Evolutionary conservation across 2,797 vertebrate species (phyloP), one percentile per base, ranked within the genome.

Genomic region (Zenarchopterus dispar): DNA sequence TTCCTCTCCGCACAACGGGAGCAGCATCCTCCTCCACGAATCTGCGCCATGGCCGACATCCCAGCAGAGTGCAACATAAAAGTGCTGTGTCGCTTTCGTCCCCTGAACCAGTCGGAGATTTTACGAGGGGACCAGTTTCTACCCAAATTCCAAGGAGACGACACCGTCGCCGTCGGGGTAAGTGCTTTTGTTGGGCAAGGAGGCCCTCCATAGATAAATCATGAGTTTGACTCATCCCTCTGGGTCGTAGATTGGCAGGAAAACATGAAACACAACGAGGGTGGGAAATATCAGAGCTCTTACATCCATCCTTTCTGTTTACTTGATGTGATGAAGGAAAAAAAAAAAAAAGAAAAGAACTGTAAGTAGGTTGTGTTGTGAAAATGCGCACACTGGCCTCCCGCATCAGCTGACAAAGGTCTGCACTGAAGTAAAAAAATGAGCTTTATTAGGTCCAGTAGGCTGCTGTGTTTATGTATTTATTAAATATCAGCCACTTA

Each of bases 51-150:
- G 97, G 94, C 95, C 74, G 96, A 97, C 49, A 82, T 92, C 67
- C 89, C 89, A 82, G 89, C 93, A 52, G 96, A 97, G 78, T 98
- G 97, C 81, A 98, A 96, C 88, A 98, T 98, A 73, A 97, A 97
- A 89, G 97, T 98, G 89, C 92, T 98, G 73, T 98, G 96, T 91
- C 94, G 97, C 60, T 97, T 98, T 83, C 94, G 97, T 45, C 97
- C 97, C 2, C 91, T 98, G 50, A 98, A 96, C 80, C 94, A 97
- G 88, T 88, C 96, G 3, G 97, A 98, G 91, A 94, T 96, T 24
- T 1, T 95, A 7, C 94, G 97, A 1, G 97, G 97, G 23, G 97
- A 98, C 79, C 94, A 90, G 69, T 97, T 96, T 77, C 78, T 97
- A 68, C 96, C 96, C 31, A 92, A 93, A 69, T 98, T 97, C 80